phyloP scores from a whole-genome alignment of 2,797 vertebrate species.

The Chromis chromis region DNA sequence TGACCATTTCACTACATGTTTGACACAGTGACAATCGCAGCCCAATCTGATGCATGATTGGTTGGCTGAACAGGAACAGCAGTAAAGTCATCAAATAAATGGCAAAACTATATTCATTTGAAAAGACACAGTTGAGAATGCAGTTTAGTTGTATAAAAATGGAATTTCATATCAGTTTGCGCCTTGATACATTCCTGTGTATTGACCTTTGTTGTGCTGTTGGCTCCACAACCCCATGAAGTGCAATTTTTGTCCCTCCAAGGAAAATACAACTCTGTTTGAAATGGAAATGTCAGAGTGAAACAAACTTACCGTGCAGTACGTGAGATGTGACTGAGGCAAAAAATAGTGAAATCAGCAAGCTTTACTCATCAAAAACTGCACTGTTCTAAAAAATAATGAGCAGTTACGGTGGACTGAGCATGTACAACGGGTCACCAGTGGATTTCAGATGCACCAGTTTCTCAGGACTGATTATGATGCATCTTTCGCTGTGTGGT shows the following conservation, averaged over 20 bases:
- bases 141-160: too few species aligned
- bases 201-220: not conserved
- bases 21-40: too few species aligned
- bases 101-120: too few species aligned
- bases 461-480: conserved; percentile 31
- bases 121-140: too few species aligned
- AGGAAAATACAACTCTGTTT: not conserved
- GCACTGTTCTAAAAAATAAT: not conserved
- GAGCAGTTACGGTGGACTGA: conserved; percentile 7
- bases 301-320: not conserved
- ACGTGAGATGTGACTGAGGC: not conserved
- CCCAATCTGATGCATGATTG: too few species aligned
- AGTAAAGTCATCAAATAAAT: too few species aligned
- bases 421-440: conserved; percentile 7
- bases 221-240: not conserved
- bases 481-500: conserved; percentile 23
- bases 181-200: not conserved
- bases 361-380: not conserved
- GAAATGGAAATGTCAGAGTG: not conserved
- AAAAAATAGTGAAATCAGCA: not conserved
- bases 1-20: too few species aligned
- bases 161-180: conserved; percentile 1
- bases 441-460: not conserved
- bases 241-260: not conserved
- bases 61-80: too few species aligned